A percentile compares a stretch with the other conserved stretches of the same genome.
Conservation (phyloP, 1,140 invertebrate genomes). For the Zaprionus ghesquierei region DNA sequence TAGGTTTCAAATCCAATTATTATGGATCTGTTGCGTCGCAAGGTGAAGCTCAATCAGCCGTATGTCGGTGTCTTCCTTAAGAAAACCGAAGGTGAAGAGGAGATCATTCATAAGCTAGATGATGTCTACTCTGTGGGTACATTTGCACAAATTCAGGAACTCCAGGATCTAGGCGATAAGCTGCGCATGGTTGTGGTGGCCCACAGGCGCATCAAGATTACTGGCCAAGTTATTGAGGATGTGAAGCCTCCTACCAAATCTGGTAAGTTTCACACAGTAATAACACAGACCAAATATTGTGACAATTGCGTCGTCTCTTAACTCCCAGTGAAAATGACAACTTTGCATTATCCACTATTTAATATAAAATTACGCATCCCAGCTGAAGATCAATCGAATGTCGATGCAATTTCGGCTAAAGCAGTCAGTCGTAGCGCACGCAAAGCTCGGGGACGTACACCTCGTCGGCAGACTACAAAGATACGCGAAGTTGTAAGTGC, state of each 20-base stretch:
- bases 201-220: constrained; percentile 93
- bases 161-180: constrained; percentile 97
- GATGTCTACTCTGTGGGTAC: constrained; percentile 97
- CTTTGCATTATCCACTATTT: constrained; percentile 82
- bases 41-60: constrained; percentile 97
- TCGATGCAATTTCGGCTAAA: constrained; percentile 8
- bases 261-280: constrained; percentile 40
- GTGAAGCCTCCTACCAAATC: constrained; percentile 84
- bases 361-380: constrained; percentile 82
- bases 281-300: constrained; percentile 49
- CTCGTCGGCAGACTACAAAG: constrained; percentile 27
- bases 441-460: constrained; percentile 74
- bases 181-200: constrained; percentile 96
- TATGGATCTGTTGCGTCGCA: constrained; percentile 95
- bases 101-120: constrained; percentile 92
- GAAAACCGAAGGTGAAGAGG: constrained; percentile 94
- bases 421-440: constrained; percentile 83
- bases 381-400: constrained; percentile 77
- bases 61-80: constrained; percentile 99
- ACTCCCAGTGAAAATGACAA: constrained; percentile 82
- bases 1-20: constrained; percentile 93
- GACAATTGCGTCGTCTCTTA: constrained; percentile 55
- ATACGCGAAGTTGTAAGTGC: constrained; percentile 19
- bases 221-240: constrained; percentile 90
- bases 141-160: constrained; percentile 98